Percentiles rank a stretch among this genome's conserved stretches.
Evolutionary conservation across 37 sponge, comb jelly and placozoan genomes (phyloP).

Genomic region (Axinella damicornis): DNA sequence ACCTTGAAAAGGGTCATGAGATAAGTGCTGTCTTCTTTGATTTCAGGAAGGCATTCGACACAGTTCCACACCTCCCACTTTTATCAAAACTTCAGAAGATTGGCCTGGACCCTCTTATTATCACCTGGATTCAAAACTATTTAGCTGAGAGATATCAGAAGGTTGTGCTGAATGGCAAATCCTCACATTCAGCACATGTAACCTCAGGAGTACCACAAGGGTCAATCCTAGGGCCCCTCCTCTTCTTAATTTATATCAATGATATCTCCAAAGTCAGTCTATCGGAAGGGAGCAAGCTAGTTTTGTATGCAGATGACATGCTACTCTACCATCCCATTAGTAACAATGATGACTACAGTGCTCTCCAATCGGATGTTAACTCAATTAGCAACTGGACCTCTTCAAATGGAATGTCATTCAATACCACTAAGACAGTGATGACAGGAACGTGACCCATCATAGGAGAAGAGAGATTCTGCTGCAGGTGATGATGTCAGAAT

Average conservation of each 20-base stretch:
- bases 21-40: not conserved
- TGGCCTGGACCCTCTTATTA: not conserved
- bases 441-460: no score
- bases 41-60: not conserved
- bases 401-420: not conserved
- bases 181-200: not conserved
- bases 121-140: not conserved
- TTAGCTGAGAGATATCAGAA: not conserved
- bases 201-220: conserved; percentile 11
- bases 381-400: not conserved
- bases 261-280: not conserved
- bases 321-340: not conserved
- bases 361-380: not conserved
- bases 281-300: not conserved
- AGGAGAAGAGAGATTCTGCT: no score
- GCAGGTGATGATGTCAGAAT: no score
- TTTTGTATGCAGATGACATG: not conserved
- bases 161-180: not conserved
- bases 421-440: no score
- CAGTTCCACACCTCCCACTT: not conserved
- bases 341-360: not conserved
- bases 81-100: not conserved
- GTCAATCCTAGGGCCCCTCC: not conserved
- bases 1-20: not conserved
- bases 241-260: not conserved